phyloP scores from a whole-genome alignment of 2,797 vertebrate genomes.

The Nannoperca obscura region DNA sequence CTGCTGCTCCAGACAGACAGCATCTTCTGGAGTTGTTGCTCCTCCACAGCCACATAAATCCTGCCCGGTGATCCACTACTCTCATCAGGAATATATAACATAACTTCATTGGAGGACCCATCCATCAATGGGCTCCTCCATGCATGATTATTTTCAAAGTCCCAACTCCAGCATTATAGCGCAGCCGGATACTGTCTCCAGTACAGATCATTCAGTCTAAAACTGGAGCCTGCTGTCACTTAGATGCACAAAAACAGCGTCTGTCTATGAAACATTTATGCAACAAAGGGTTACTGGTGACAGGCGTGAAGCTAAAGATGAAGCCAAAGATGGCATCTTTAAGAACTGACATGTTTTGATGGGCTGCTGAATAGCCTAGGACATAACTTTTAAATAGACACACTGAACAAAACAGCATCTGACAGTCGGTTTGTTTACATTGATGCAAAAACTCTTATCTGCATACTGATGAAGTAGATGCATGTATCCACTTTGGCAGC shows the following conservation, averaged over 20 bases:
- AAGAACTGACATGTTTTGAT: constrained; percentile 57
- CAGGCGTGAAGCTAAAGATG: constrained; percentile 49
- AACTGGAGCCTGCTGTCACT: constrained; percentile 58
- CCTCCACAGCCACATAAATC: constrained; percentile 65
- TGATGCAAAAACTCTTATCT: constrained; percentile 23
- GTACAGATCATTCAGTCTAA: constrained; percentile 44
- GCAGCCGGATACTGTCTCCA: constrained; percentile 36
- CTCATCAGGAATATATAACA: constrained; percentile 74
- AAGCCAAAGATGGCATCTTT: constrained; percentile 55
- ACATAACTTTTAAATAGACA: constrained; percentile 47
- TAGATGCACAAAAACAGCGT: constrained; percentile 27
- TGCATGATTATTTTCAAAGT: constrained; percentile 62
- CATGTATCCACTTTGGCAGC: constrained; percentile 1
- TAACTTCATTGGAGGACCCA: constrained; percentile 65
- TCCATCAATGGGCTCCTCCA: constrained; percentile 62
- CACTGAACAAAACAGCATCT: constrained; percentile 40
- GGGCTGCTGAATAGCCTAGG: constrained; percentile 37
- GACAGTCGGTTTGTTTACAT: constrained; percentile 55
- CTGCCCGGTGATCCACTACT: constrained; percentile 56
- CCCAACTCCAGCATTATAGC: constrained; percentile 43
- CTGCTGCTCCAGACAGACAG: constrained; percentile 55
- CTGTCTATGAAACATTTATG: constrained; percentile 58
- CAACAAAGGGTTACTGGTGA: constrained; percentile 57
- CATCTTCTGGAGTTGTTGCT: constrained; percentile 57
- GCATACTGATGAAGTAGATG: constrained; percentile 47